Percentiles rank a stretch among this genome's conserved stretches.
Conservation (phyloP, 2,888 invertebrate species). For the Cremastinae sp. region DNA sequence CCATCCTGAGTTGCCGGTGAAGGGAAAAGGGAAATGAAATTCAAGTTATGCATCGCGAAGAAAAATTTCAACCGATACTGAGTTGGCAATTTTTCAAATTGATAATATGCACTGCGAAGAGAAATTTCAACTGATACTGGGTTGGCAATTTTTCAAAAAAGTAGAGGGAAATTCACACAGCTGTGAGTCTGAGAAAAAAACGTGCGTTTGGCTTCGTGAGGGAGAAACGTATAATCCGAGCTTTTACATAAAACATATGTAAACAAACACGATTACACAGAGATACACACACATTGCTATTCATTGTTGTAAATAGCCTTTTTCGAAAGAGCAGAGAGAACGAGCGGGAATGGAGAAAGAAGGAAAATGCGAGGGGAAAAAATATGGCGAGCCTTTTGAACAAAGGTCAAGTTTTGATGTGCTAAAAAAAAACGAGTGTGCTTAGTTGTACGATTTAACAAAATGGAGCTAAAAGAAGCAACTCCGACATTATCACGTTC, state of each 20-base stretch:
- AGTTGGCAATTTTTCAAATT: too few relatives aligned
- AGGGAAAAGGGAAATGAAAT: too few relatives aligned
- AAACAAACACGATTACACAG: constrained; percentile 13
- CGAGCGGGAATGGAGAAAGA: constrained; percentile 29
- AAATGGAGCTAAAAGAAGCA: constrained; percentile 2
- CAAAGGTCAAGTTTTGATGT: constrained; percentile 26
- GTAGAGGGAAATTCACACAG: too few relatives aligned
- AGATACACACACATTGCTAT: constrained; percentile 52
- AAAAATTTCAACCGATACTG: too few relatives aligned
- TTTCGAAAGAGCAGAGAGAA: constrained; percentile 53
- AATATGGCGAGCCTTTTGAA: constrained; percentile 19
- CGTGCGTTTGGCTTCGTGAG: neutral
- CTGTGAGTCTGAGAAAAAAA: neutral
- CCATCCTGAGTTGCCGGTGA: too few relatives aligned
- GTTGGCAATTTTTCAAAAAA: too few relatives aligned
- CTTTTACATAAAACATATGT: constrained; percentile 35
- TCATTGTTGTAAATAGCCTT: constrained; percentile 74
- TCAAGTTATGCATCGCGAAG: neutral
- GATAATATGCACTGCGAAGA: neutral
- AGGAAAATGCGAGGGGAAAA: constrained; percentile 24
- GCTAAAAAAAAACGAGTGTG: constrained; percentile 46
- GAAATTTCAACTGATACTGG: too few relatives aligned
- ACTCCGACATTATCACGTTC: constrained; percentile 63
- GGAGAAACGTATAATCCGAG: constrained; percentile 28
- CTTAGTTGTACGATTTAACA: constrained; percentile 53